Base-by-base conservation (phyloP, 2,888 invertebrate genomes). In the Danaus chrysippus region DNA sequence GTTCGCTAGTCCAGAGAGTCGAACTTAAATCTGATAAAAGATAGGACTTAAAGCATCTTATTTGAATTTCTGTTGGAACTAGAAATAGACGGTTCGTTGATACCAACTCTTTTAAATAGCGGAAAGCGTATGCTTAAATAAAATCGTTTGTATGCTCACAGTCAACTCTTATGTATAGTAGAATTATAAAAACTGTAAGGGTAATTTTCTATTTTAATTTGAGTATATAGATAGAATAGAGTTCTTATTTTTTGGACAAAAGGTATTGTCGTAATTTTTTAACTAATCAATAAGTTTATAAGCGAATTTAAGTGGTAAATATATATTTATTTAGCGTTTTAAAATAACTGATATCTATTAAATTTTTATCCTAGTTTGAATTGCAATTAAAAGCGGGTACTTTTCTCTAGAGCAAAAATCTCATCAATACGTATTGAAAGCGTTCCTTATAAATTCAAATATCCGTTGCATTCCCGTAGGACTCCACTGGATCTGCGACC, bases 1-100 rank as follows among this genome's bases (percentile, higher is more conserved):
- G 23, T 34, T 34, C 23, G 42, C 42, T 54, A 60, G 54, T 59
- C 61, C 54, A 62, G 59, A 44, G 56, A 62, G 43, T 64, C 56
- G 59, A 63, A 67, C 66, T 67, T 69, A 69, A 69, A 70, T 69
- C 64, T 66, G 69, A 66, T 70, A 68, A 70, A 66, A 65, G 63
- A 61, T 61, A n/a, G 46, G 13, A n/a, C 46, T 46, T 13, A 1
- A 46, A 13, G n/a, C 46, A 46, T 63, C 56, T 54, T 60, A 66
- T 68, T 66, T 64, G 68, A 69, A 66, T 66, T 69, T 68, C 58
- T 58, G 64, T 63, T 68, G 56, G 52, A 59, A 65, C 61, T 59
- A 67, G 62, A 65, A 42, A 61, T 56, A 34, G 23, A 34, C 19
- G 58, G 56, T 53, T 19, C 63, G 56, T 65, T 58, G 56, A 23